phyloP scores from a whole-genome alignment of 2,797 vertebrate species.

The Mus caroli region DNA sequence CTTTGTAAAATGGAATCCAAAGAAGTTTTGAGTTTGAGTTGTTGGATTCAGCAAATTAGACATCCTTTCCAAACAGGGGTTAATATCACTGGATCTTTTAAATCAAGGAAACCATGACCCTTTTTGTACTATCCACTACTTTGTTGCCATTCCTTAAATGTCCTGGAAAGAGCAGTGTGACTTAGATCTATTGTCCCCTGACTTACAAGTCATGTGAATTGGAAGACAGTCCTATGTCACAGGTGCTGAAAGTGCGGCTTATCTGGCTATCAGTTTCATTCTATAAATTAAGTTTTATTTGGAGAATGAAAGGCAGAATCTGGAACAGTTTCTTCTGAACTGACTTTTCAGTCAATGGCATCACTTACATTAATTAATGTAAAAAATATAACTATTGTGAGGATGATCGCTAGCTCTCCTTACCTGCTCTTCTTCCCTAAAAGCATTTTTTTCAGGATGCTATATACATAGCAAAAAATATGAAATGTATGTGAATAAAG shows the following conservation, averaged over 20 bases:
- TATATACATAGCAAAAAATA: background rate
- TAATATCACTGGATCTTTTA: background rate
- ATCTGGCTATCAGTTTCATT: background rate
- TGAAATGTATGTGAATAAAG: background rate
- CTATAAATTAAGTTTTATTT: background rate
- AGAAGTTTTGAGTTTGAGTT: background rate
- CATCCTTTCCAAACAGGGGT: background rate
- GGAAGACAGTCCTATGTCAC: background rate
- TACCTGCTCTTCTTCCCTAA: background rate
- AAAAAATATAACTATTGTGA: background rate
- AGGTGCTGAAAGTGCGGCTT: background rate
- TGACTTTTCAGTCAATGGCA: background rate
- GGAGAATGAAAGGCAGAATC: background rate
- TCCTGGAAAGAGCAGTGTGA: background rate
- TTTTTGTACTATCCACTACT: background rate
- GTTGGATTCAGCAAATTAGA: background rate
- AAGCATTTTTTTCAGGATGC: background rate
- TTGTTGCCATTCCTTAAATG: background rate
- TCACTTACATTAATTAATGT: background rate
- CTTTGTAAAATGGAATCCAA: background rate
- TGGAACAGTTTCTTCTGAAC: background rate
- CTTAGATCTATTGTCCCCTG: background rate
- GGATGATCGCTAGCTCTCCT: background rate
- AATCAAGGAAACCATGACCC: rapidly evolving
- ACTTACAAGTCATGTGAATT: background rate